These are phyloP conservation scores for Fopius arisanus DNA, from an alignment of 1,140 invertebrate species.

Conservation along the genomic window DNA sequence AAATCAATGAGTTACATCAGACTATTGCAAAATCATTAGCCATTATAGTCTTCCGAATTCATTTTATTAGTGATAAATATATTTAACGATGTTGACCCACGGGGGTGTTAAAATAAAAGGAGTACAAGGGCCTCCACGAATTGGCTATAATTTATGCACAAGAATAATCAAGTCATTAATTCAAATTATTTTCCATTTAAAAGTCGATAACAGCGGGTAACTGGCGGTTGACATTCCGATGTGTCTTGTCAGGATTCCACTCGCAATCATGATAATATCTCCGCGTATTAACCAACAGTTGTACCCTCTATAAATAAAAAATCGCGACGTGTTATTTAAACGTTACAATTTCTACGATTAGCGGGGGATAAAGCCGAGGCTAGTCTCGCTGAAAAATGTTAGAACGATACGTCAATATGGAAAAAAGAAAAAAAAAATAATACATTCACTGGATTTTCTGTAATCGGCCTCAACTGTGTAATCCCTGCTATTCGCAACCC, in stretches of 20 bases:
- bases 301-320: not conserved
- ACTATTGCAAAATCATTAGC: not conserved
- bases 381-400: not conserved
- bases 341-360: not conserved
- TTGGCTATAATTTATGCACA: too few species aligned
- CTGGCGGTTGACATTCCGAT: not conserved
- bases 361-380: not conserved
- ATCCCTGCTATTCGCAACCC: slow-evolving; percentile 22
- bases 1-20: too few species aligned
- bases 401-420: slow-evolving; percentile 1
- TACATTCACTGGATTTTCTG: slow-evolving; percentile 28
- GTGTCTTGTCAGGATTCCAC: not conserved
- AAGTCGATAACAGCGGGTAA: not conserved
- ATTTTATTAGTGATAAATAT: too few species aligned
- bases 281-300: not conserved
- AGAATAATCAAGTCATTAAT: not conserved
- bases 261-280: not conserved
- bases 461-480: slow-evolving; percentile 5
- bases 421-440: slow-evolving; percentile 1
- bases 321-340: not conserved
- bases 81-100: too few species aligned
- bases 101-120: too few species aligned
- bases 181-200: not conserved
- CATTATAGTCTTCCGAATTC: not conserved
- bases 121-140: not conserved